Percentiles rank a stretch among this genome's conserved stretches.
Conservation (phyloP, 2,113 vertebrate genomes). For the Alosa alosa region DNA sequence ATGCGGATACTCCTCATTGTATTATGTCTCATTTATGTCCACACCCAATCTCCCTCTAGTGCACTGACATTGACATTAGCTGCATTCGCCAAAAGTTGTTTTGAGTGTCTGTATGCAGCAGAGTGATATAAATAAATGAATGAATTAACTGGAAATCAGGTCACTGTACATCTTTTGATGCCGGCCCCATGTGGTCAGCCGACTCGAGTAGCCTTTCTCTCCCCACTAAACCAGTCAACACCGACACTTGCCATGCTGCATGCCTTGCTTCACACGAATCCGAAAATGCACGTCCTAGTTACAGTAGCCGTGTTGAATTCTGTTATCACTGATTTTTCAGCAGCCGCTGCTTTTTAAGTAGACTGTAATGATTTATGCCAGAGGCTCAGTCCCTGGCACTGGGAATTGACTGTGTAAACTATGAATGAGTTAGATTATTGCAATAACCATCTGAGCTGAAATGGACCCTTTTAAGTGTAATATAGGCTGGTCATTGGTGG, state of each 20-base stretch:
- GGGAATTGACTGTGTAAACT: conserved; percentile 37
- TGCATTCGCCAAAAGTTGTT: not conserved
- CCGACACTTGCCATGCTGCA: conserved; percentile 11
- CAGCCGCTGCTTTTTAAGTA: conserved; percentile 24
- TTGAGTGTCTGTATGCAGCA: not conserved
- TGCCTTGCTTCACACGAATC: conserved; percentile 24
- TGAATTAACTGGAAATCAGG: conserved; percentile 23
- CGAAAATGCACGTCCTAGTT: conserved; percentile 17
- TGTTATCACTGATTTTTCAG: conserved; percentile 31
- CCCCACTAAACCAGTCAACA: conserved; percentile 9
- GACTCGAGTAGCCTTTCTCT: not conserved
- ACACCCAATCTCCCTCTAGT: not conserved
- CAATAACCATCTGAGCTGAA: conserved; percentile 33
- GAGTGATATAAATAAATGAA: conserved; percentile 25
- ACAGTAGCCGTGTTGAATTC: conserved; percentile 24
- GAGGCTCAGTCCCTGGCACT: conserved; percentile 31
- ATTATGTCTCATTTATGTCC: not conserved
- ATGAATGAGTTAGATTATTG: conserved; percentile 39
- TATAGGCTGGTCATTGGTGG: conserved; percentile 17
- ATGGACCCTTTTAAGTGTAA: conserved; percentile 20
- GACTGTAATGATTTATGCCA: conserved; percentile 28
- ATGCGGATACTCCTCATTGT: not conserved
- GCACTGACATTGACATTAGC: not conserved
- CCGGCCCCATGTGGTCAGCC: not conserved
- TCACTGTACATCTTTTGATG: conserved; percentile 12